Evolutionary conservation across 2,113 vertebrate species (phyloP).

Genomic region (Megaceryle torquata): DNA sequence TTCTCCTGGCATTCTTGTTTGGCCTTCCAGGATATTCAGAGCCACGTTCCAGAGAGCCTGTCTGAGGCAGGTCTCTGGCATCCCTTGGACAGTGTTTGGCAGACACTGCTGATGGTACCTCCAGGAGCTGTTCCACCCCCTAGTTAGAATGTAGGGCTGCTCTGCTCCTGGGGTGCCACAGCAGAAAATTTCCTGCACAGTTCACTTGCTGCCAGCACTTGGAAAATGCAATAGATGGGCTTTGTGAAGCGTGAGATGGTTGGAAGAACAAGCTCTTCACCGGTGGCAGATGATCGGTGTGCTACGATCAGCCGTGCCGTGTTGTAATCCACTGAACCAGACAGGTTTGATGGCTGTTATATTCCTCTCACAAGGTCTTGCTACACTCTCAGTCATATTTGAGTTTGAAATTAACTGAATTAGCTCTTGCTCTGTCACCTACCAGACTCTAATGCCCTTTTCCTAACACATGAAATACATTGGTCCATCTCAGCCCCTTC

Average conservation of each 20-base stretch:
- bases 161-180: background rate
- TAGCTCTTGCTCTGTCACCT: background rate
- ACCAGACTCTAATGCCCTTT: background rate
- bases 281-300: background rate
- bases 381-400: background rate
- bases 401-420: background rate
- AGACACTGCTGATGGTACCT: background rate
- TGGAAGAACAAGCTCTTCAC: background rate
- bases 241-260: accelerated
- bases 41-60: no score
- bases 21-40: background rate
- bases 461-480: background rate
- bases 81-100: background rate
- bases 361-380: background rate
- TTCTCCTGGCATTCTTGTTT: background rate
- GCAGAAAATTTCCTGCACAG: background rate
- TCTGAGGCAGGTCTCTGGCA: background rate
- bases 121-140: background rate
- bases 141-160: background rate
- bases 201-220: background rate
- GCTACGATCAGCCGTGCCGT: accelerated
- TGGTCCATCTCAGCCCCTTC: background rate
- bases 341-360: background rate
- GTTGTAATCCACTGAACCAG: background rate
- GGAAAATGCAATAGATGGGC: background rate